Percentiles rank a stretch among this genome's conserved stretches.
These are phyloP conservation scores for Passerina amoena DNA, from an alignment of 2,113 vertebrate genomes.

Conservation along the genomic window DNA sequence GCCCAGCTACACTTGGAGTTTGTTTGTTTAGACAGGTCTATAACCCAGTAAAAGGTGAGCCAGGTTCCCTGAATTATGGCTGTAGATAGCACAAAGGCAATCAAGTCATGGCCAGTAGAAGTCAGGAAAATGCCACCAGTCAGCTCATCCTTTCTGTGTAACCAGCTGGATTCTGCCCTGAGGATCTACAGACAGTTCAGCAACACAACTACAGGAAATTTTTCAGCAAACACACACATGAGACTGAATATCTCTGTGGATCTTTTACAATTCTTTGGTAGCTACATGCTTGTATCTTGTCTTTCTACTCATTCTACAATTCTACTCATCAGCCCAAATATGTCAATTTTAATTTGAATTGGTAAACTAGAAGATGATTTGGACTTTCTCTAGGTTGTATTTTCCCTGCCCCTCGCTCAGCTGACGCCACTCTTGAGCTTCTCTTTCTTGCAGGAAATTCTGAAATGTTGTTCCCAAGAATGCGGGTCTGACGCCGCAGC, in stretches of 20 bases:
- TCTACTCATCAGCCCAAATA: background rate
- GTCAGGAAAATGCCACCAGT: background rate
- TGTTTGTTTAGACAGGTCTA: background rate
- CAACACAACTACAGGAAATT: background rate
- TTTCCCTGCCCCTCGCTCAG: background rate
- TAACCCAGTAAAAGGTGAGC: background rate
- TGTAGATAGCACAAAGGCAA: background rate
- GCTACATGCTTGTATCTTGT: background rate
- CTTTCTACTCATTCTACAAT: background rate
- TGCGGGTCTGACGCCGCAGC: background rate
- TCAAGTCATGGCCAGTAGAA: background rate
- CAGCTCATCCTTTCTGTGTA: background rate
- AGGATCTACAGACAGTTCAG: background rate
- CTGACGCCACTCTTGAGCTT: background rate
- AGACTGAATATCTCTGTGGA: background rate
- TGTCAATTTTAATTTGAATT: background rate
- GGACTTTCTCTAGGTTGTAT: background rate
- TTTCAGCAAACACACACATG: background rate
- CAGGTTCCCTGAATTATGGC: background rate
- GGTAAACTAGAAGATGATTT: background rate
- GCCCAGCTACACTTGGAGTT: background rate
- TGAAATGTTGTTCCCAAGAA: background rate
- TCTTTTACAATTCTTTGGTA: background rate
- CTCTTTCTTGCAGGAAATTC: background rate
- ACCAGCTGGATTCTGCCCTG: background rate